phyloP scores from a whole-genome alignment of 2,797 vertebrate genomes.

The Eulemur albifrons region DNA sequence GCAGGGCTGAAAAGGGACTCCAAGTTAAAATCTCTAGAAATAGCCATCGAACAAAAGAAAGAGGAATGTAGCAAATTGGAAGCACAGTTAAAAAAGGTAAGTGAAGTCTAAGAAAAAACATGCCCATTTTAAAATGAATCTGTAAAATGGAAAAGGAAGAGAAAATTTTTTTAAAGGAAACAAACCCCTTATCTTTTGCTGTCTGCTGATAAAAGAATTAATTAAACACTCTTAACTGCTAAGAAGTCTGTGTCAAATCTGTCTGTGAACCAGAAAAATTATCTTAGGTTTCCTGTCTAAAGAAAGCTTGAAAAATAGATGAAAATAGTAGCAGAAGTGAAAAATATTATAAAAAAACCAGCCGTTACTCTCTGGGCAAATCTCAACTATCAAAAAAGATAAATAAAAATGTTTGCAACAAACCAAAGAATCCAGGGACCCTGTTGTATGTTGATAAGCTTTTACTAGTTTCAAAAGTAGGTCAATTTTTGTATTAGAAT shows the following conservation, averaged over 20 bases:
- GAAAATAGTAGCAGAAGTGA: slow-evolving; percentile 56
- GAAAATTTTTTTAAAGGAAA: slow-evolving; percentile 66
- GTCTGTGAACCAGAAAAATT: slow-evolving; percentile 74
- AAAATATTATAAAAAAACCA: slow-evolving; percentile 48
- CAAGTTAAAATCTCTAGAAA: slow-evolving; percentile 98
- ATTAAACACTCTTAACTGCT: slow-evolving; percentile 68
- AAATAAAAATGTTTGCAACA: slow-evolving; percentile 62
- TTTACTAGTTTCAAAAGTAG: slow-evolving; percentile 38
- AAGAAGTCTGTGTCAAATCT: slow-evolving; percentile 73
- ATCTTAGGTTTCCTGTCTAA: slow-evolving; percentile 48
- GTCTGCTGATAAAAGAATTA: slow-evolving; percentile 81
- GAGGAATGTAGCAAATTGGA: slow-evolving; percentile 99
- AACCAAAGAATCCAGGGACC: slow-evolving; percentile 7
- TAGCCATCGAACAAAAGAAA: slow-evolving; percentile 99
- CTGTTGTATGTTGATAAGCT: slow-evolving; percentile 30
- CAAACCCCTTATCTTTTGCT: slow-evolving; percentile 64
- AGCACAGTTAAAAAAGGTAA: slow-evolving; percentile 99
- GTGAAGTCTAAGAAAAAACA: slow-evolving; percentile 66
- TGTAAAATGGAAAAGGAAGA: slow-evolving; percentile 25
- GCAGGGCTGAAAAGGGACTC: slow-evolving; percentile 98
- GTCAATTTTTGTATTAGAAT: slow-evolving; percentile 36
- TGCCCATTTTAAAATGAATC: slow-evolving; percentile 55
- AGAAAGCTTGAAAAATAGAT: slow-evolving; percentile 73
- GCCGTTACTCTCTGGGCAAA: slow-evolving; percentile 47
- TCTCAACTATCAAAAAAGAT: slow-evolving; percentile 56